Base-by-base conservation (phyloP, 2,113 vertebrate genomes). In the Pelvicachromis taeniatus region DNA sequence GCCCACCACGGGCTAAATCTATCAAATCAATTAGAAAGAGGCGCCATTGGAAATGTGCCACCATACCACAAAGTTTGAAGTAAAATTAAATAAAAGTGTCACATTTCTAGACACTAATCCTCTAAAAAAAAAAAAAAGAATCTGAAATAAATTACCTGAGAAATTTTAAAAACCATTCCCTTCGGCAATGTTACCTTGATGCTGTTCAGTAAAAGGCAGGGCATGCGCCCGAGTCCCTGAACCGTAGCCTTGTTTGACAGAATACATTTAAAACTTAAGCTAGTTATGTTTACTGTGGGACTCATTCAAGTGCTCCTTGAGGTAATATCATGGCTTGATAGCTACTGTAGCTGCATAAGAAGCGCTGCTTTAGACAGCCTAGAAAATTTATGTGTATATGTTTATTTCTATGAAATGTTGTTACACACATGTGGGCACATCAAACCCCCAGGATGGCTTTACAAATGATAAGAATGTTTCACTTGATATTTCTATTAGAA, bases 201-300 rank as follows among this genome's bases (percentile, higher is more conserved):
- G 26, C 45, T 70, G 68, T 80, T 45, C 55, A 56, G 53, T 48
- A 26, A 54, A 54, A 78, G 26, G 17, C 83, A 68, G 19, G 12
- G 14, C 59, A 23, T 78, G n/a, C 53, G 17, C 53, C 19, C 8
- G 48, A 50, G 52, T 80, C 80, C 38, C 78, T 52, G 40, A 85
- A 52, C 82, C 59, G 19, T 33, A 82, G 54, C 75, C 21, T 81
- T 84, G 88, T 85, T 82, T 80, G 70, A 85, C 68, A 81, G 26
- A 86, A 87, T 80, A 82, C 78, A 89, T 88, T 90, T 87, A 87
- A 80, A 87, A 87, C 45, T 81, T 79, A 85, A 85, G 61, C 68
- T 50, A 61, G 75, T 94, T 84, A 93, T 91, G 61, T 83, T 84
- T 80, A 86, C 87, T 82, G 12, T 81, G 90, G 83, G 90, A 86